phyloP scores from a whole-genome alignment of 1,140 invertebrate species.

The Linepithema humile region DNA sequence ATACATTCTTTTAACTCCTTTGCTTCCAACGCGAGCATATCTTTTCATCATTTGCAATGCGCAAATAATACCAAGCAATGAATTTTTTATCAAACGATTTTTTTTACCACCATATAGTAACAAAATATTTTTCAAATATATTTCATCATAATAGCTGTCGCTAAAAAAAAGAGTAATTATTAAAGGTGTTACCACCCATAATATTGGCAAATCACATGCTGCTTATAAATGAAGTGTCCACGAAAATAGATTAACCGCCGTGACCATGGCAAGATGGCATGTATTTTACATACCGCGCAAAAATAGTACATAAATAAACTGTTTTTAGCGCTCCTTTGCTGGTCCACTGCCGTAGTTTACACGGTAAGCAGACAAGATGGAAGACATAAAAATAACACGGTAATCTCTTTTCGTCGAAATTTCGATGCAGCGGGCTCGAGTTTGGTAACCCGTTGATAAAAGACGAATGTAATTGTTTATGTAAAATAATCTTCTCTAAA shows the following conservation, averaged over 20 bases:
- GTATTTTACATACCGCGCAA: slow-evolving; percentile 47
- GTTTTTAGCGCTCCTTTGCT: slow-evolving; percentile 28
- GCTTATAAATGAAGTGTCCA: slow-evolving; percentile 11
- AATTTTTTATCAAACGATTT: not conserved
- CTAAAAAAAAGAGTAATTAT: not conserved
- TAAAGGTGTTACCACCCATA: not conserved
- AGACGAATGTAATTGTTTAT: not conserved
- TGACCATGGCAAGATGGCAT: slow-evolving; percentile 30
- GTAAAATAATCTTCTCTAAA: not conserved
- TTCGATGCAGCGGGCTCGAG: not conserved
- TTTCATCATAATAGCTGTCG: not conserved
- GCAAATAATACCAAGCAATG: not conserved
- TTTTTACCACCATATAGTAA: not conserved
- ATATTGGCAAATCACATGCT: not conserved
- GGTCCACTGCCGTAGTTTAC: not conserved
- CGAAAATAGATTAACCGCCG: slow-evolving; percentile 67
- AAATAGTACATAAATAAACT: slow-evolving; percentile 66
- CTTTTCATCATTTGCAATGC: not conserved
- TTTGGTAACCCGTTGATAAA: not conserved
- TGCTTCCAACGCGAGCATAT: not conserved
- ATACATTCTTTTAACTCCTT: not conserved
- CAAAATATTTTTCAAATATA: slow-evolving; percentile 4
- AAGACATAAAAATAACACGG: not conserved
- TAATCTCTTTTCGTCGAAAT: not conserved
- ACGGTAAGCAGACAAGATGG: not conserved